Evolutionary conservation across 2,888 invertebrate genomes (phyloP).

Genomic region (Charanyca ferruginea): DNA sequence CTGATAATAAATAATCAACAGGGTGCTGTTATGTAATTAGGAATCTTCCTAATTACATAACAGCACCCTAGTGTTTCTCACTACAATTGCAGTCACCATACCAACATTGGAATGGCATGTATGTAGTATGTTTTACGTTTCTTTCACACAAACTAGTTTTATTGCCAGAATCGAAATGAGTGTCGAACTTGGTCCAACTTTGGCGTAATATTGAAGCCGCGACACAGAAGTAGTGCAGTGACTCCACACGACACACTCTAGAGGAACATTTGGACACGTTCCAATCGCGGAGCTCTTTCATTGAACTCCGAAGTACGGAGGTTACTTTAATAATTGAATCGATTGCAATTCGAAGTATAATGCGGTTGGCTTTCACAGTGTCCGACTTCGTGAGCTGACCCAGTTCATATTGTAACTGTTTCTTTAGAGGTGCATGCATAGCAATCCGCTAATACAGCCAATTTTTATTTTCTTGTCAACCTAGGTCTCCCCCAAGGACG

Average conservation of each 20-base stretch:
- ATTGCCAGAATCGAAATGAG: constrained; percentile 5
- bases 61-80: too few species aligned
- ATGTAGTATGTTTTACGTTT: not conserved
- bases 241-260: not conserved
- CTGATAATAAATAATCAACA: too few species aligned
- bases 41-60: too few species aligned
- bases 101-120: not conserved
- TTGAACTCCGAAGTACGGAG: constrained; percentile 4
- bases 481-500: too few species aligned
- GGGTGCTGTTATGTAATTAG: too few species aligned
- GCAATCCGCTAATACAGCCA: too few species aligned
- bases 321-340: constrained; percentile 35
- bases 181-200: constrained; percentile 1
- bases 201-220: not conserved
- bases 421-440: too few species aligned
- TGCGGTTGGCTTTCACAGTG: too few species aligned
- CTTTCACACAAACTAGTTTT: not conserved
- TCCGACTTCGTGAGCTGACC: too few species aligned
- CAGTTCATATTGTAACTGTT: too few species aligned
- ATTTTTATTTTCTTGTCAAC: too few species aligned
- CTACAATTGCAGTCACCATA: too few species aligned
- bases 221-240: not conserved
- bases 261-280: constrained; percentile 32
- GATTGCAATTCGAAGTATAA: not conserved
- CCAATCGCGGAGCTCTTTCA: constrained; percentile 21